A percentile compares a stretch with the other conserved stretches of the same genome.
phyloP scores from a whole-genome alignment of 2,797 vertebrate genomes.

The Gallinago nigripennis region DNA sequence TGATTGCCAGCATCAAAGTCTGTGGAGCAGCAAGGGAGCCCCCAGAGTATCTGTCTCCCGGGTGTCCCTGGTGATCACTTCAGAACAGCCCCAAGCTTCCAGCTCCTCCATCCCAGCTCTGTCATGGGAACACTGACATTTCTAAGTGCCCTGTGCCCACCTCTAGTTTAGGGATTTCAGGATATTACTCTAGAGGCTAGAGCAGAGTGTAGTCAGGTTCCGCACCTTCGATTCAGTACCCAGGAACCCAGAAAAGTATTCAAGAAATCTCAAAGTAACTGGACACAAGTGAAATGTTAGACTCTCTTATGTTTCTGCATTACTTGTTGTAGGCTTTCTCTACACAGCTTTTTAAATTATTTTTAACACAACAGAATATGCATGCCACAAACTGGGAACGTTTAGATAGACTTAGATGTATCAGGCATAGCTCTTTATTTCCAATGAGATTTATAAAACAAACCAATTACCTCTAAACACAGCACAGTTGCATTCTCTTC shows the following conservation, averaged over 20 bases:
- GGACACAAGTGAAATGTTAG: background rate
- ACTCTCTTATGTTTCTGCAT: background rate
- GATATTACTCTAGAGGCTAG: background rate
- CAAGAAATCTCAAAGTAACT: background rate
- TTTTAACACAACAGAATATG: background rate
- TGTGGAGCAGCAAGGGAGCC: background rate
- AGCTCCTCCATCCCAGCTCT: background rate
- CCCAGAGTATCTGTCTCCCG: background rate
- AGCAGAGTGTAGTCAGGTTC: background rate
- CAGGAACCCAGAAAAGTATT: background rate
- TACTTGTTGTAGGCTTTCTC: background rate
- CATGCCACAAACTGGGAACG: background rate
- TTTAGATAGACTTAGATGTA: background rate
- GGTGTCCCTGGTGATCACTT: background rate
- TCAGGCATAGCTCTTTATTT: background rate
- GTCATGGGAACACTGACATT: background rate
- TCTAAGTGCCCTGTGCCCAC: background rate
- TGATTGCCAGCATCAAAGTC: background rate
- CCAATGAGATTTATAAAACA: background rate
- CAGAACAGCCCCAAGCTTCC: background rate
- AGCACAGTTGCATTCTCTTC: background rate
- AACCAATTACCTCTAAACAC: background rate
- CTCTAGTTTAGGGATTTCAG: background rate
- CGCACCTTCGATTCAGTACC: background rate
- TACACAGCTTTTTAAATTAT: background rate